Conservation (phyloP, 2,113 vertebrate genomes). For the Osmerus mordax region DNA sequence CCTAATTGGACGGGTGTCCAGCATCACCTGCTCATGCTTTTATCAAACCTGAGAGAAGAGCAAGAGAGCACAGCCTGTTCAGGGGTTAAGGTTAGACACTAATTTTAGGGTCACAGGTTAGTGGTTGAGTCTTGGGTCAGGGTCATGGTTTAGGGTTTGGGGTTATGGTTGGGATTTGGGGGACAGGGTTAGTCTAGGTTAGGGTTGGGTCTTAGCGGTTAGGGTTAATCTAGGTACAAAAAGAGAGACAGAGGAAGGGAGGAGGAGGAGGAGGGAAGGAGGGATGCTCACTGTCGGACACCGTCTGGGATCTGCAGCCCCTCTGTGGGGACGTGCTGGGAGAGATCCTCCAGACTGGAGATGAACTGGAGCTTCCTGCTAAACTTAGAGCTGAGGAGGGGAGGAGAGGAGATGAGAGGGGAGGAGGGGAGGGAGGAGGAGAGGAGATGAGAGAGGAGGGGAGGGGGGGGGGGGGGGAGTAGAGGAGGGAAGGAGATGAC, state of each 20-base stretch:
- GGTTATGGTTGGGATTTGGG: too few relatives aligned
- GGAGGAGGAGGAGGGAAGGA: background rate
- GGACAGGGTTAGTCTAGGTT: too few relatives aligned
- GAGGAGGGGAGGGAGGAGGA: background rate
- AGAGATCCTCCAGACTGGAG: conserved; percentile 67
- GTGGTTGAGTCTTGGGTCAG: too few relatives aligned
- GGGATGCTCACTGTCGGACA: conserved; percentile 71
- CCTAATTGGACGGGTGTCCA: background rate
- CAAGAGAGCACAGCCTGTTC: background rate
- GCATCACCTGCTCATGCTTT: conserved; percentile 39
- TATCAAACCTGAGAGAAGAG: conserved; percentile 48
- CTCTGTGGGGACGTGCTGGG: conserved; percentile 66
- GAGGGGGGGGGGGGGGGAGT: background rate
- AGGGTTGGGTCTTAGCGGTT: too few relatives aligned
- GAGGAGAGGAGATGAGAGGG: conserved; percentile 9
- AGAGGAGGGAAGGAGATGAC: background rate
- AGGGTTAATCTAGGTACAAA: too few relatives aligned
- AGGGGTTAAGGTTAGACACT: background rate
- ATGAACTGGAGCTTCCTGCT: conserved; percentile 77
- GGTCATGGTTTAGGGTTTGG: too few relatives aligned
- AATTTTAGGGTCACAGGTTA: too few relatives aligned
- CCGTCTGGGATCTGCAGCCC: conserved; percentile 74
- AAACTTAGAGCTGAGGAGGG: conserved; percentile 75
- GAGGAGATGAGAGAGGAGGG: background rate
- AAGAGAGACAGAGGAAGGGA: too few relatives aligned